phyloP scores from a whole-genome alignment of 2,113 vertebrate species.

The Piaya cayana region DNA sequence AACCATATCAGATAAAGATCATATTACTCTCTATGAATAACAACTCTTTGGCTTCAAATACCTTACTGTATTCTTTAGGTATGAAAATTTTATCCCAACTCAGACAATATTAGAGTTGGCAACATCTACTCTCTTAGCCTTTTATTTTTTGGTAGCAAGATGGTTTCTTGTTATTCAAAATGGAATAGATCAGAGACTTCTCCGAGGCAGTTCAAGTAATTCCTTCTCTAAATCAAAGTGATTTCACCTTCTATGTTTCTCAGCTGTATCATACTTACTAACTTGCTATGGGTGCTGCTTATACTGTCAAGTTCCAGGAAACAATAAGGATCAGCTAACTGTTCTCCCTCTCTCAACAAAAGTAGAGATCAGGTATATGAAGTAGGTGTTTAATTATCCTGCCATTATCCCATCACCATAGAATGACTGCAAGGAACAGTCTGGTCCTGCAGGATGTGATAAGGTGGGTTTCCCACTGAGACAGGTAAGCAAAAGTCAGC shows the following conservation, averaged over 20 bases:
- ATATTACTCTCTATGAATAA: background rate
- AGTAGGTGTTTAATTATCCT: slow-evolving; percentile 32
- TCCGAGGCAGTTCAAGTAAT: background rate
- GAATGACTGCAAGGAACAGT: background rate
- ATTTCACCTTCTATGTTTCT: background rate
- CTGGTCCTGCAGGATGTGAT: background rate
- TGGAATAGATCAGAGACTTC: background rate
- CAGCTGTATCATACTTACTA: background rate
- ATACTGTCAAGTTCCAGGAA: background rate
- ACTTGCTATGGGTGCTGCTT: rapidly evolving
- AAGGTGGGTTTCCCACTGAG: background rate
- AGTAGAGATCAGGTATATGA: background rate
- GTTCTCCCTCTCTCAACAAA: background rate
- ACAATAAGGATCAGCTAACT: background rate
- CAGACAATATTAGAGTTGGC: background rate
- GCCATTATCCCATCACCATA: slow-evolving; percentile 2
- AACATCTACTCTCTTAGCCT: background rate
- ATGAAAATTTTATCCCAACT: background rate
- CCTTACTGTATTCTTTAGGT: background rate
- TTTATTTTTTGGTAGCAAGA: background rate
- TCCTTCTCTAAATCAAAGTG: background rate
- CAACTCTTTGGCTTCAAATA: background rate
- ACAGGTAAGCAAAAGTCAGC: background rate
- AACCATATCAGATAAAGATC: background rate
- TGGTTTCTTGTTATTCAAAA: background rate